These are phyloP conservation scores for Cheracebus regulus DNA, from an alignment of 2,797 vertebrate genomes.

Conservation along the genomic window DNA sequence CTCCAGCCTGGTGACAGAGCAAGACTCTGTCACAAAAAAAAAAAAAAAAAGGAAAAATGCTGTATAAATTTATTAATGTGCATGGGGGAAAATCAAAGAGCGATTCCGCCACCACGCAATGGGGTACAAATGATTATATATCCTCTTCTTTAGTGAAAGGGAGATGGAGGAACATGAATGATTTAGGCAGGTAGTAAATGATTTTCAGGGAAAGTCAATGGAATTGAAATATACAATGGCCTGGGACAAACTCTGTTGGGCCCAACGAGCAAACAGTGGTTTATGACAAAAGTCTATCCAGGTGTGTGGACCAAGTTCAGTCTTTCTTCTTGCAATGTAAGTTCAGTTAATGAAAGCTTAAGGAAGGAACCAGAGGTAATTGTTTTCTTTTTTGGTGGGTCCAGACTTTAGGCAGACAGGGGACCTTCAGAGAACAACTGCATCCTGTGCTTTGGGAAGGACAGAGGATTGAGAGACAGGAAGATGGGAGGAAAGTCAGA, in stretches of 20 bases:
- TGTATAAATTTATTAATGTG: neutral
- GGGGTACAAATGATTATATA: neutral
- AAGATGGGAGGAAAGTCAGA: neutral
- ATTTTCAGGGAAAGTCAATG: neutral
- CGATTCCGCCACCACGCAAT: neutral
- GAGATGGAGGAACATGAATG: neutral
- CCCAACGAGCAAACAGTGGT: neutral
- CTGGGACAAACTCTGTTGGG: neutral
- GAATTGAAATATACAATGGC: neutral
- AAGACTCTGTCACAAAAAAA: no score
- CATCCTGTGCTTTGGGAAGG: neutral
- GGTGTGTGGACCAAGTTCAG: neutral
- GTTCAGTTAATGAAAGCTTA: neutral
- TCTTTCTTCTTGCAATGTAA: neutral
- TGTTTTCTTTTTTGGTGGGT: neutral
- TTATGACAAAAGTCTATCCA: neutral
- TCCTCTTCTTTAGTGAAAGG: neutral
- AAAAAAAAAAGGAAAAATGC: no score
- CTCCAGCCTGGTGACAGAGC: no score
- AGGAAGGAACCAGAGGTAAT: neutral
- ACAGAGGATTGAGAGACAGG: neutral
- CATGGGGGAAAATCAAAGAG: neutral
- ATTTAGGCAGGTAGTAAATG: neutral
- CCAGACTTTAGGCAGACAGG: neutral
- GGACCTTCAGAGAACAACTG: neutral